These are phyloP conservation scores for Andrena bicolor DNA, from an alignment of 2,888 invertebrate genomes.

Conservation along the genomic window DNA sequence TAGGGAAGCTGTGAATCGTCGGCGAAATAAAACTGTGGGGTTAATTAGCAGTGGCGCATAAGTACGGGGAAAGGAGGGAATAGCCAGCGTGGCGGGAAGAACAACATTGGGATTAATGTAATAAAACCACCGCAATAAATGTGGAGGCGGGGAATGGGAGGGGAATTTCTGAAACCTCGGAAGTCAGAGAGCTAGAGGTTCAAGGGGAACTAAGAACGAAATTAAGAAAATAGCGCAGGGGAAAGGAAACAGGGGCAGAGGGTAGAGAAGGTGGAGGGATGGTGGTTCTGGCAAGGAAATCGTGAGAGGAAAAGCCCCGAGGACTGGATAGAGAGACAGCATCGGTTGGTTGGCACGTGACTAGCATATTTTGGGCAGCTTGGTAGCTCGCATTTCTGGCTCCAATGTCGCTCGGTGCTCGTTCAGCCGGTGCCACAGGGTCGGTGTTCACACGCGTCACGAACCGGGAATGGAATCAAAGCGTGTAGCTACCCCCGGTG, in stretches of 20 bases:
- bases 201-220: background rate
- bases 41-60: background rate
- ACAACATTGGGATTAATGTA: background rate
- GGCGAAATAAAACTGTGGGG: background rate
- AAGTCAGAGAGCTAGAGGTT: background rate
- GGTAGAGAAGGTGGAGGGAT: background rate
- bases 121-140: background rate
- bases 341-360: slow-evolving; percentile 80
- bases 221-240: slow-evolving; percentile 19
- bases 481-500: slow-evolving; percentile 43
- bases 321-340: slow-evolving; percentile 77
- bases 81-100: too few relatives aligned
- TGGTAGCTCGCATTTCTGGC: slow-evolving; percentile 62
- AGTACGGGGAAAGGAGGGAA: too few relatives aligned
- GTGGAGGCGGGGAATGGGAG: background rate
- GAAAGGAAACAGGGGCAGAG: background rate
- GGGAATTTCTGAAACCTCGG: background rate
- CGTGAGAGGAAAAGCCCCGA: slow-evolving; percentile 62
- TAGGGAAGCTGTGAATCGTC: background rate
- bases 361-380: slow-evolving; percentile 73
- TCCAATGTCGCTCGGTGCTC: slow-evolving; percentile 63
- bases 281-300: slow-evolving; percentile 56
- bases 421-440: slow-evolving; percentile 51
- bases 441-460: slow-evolving; percentile 46
- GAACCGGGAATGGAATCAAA: slow-evolving; percentile 65